Base-by-base conservation (phyloP, 2,888 invertebrate genomes). In the Plemyria rubiginata region DNA sequence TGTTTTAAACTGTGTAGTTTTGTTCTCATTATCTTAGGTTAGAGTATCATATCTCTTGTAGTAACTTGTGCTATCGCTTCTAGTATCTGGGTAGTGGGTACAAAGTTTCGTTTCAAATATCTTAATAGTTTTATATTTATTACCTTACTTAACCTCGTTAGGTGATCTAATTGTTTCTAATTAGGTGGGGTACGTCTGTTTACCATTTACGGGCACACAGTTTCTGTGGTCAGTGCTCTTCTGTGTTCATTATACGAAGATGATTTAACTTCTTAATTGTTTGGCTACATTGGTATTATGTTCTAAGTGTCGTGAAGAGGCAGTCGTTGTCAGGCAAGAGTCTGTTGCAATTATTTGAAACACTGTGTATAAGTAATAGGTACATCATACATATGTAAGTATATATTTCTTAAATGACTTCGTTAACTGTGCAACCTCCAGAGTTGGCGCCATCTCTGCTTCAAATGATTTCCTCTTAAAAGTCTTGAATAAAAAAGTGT, bases 41-140 rank as follows among this genome's bases (percentile, higher is more conserved):
- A 64, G 45, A 49, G 41, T 50, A 54, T 52, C 46, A 22, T 9
- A 38, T 61, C 45, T 54, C 40, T 40, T 45, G 12, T 45, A 45
- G 45, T 16, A 16, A 46, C 29, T 45, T n/a, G 13, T 43, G 50
- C 29, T 61, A 61, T 60, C 56, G 32, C 36, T 54, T 54, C 49
- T 28, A 53, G 32, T 63, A 43, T 41, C 48, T 46, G 57, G 50
- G 45, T 45, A 38, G 45, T 45, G 45, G 45, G 60, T 65, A 51
- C 60, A 61, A 60, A 65, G 57, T 60, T 54, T 50, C 6, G 22
- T 57, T 46, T 55, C 50, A 58, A 58, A 54, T 59, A 59, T 59
- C 52, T 41, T 28, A 51, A 56, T 52, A 41, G 51, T 57, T 54
- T 50, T 51, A 48, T 49, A 45, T 32, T 58, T 58, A 41, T 63